These are phyloP conservation scores for Stenoptilia bipunctidactyla DNA, from an alignment of 2,888 invertebrate species.

Conservation along the genomic window DNA sequence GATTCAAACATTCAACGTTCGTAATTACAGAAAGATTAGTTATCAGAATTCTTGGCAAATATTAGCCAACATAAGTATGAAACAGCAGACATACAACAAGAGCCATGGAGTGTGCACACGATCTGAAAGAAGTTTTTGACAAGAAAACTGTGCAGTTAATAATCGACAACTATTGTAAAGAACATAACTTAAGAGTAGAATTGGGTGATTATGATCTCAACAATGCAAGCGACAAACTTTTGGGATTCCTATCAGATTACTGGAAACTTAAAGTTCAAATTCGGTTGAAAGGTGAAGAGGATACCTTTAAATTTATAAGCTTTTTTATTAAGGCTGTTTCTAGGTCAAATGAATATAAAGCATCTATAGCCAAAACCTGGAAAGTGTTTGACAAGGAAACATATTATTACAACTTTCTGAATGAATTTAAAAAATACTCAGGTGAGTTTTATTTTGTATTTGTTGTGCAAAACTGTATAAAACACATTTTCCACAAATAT, in stretches of 20 bases:
- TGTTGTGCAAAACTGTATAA: too few relatives aligned
- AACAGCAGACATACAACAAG: too few relatives aligned
- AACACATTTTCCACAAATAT: too few relatives aligned
- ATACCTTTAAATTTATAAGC: constrained; percentile 12
- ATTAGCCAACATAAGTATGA: too few relatives aligned
- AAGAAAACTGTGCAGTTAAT: constrained; percentile 34
- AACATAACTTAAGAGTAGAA: constrained; percentile 17
- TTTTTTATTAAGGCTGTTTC: constrained; percentile 53
- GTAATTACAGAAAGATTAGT: too few relatives aligned
- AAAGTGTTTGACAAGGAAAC: constrained; percentile 43
- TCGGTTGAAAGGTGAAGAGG: not conserved
- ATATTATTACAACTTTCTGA: constrained; percentile 39
- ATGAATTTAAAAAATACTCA: constrained; percentile 28
- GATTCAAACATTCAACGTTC: too few relatives aligned
- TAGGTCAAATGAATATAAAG: constrained; percentile 43
- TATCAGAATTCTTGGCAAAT: too few relatives aligned
- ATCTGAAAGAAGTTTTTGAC: constrained; percentile 20
- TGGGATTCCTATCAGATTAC: constrained; percentile 56
- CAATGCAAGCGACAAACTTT: constrained; percentile 50
- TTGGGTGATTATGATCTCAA: constrained; percentile 27
- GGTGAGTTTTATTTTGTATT: constrained; percentile 26
- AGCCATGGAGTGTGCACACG: not conserved
- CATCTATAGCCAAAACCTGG: constrained; percentile 42
- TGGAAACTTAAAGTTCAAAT: constrained; percentile 40
- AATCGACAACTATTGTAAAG: constrained; percentile 23